These are phyloP conservation scores for Chaitophorus viminalis DNA, from an alignment of 2,888 invertebrate genomes.

Conservation along the genomic window DNA sequence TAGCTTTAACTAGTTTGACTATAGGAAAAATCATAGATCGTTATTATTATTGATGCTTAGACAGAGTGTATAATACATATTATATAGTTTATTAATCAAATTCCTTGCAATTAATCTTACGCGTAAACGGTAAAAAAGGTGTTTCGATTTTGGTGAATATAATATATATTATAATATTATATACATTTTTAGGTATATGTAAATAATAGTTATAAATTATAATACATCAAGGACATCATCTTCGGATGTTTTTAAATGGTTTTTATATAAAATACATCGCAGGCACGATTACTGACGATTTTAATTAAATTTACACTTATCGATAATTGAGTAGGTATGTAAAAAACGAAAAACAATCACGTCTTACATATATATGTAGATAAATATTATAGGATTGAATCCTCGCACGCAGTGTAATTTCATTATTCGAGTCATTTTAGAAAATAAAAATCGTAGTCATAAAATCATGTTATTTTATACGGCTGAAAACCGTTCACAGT, in stretches of 20 bases:
- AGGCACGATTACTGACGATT: conserved; percentile 2
- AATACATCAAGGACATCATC: neutral
- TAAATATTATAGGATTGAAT: too few species aligned
- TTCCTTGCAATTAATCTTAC: neutral
- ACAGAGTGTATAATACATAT: neutral
- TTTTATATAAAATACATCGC: conserved; percentile 1
- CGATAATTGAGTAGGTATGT: conserved; percentile 3
- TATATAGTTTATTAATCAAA: neutral
- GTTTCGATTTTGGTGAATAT: neutral
- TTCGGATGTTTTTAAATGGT: neutral
- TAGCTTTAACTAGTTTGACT: neutral
- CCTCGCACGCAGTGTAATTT: neutral
- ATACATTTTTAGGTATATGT: neutral
- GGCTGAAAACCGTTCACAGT: neutral
- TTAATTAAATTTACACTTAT: neutral
- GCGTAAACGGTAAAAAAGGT: neutral
- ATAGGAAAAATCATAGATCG: too few species aligned
- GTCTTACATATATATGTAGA: too few species aligned
- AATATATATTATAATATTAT: neutral
- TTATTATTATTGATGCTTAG: neutral
- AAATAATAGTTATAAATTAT: too few species aligned
- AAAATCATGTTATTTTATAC: neutral
- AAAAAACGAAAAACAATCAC: neutral
- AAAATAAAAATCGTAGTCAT: conserved; percentile 11
- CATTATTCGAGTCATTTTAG: neutral